Conservation (phyloP, 2,888 invertebrate genomes). For the Platerodrilus igneus region DNA sequence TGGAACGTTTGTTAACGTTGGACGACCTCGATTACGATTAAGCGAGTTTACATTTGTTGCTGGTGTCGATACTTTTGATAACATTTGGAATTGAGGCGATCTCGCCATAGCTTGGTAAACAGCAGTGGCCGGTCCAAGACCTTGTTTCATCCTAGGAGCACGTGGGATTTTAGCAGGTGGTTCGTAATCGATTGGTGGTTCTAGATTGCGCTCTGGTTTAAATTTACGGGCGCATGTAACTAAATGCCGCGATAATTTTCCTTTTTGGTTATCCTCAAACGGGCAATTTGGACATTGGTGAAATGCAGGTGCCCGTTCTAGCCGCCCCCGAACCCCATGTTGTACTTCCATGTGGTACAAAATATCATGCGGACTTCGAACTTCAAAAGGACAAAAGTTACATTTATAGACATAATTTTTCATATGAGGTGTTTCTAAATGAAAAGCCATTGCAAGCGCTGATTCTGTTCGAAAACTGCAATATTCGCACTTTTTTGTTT, state of each 20-base stretch:
- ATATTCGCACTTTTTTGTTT: slow-evolving; percentile 77
- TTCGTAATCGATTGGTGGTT: slow-evolving; percentile 87
- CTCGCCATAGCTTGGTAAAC: slow-evolving; percentile 51
- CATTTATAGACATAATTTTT: slow-evolving; percentile 70
- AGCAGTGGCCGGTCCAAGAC: slow-evolving; percentile 37
- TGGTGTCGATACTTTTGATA: slow-evolving; percentile 47
- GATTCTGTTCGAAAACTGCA: slow-evolving; percentile 90
- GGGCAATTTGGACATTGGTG: slow-evolving; percentile 92
- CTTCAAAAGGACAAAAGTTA: slow-evolving; percentile 76
- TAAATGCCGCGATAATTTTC: slow-evolving; percentile 82
- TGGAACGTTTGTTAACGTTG: slow-evolving; percentile 34
- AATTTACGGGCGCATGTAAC: slow-evolving; percentile 86
- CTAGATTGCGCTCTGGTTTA: slow-evolving; percentile 78
- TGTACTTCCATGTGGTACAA: slow-evolving; percentile 88
- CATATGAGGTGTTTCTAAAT: slow-evolving; percentile 88
- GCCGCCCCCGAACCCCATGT: slow-evolving; percentile 76
- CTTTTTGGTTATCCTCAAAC: slow-evolving; percentile 90
- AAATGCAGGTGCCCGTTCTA: slow-evolving; percentile 80
- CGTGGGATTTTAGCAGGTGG: slow-evolving; percentile 90
- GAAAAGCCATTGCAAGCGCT: slow-evolving; percentile 74
- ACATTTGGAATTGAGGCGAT: slow-evolving; percentile 43
- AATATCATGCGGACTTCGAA: slow-evolving; percentile 82
- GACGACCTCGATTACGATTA: slow-evolving; percentile 44
- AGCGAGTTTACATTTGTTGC: slow-evolving; percentile 38
- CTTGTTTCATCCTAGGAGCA: slow-evolving; percentile 50